A percentile compares a stretch with the other conserved stretches of the same genome.
Conservation (phyloP, 2,888 invertebrate genomes). For the Macroteleia sp. region DNA sequence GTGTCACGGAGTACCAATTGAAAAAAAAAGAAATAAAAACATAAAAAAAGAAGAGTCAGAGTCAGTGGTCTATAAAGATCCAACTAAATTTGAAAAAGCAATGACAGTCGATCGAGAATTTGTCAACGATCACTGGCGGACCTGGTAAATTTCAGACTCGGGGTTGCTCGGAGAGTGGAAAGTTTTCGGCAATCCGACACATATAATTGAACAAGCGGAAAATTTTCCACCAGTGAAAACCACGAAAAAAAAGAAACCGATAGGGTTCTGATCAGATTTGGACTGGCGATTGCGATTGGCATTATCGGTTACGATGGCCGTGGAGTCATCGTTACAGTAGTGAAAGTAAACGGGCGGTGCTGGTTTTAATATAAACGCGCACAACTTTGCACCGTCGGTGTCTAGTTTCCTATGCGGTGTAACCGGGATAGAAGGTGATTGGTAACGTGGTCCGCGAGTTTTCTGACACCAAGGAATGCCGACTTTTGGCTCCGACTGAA, state of each 20-base stretch:
- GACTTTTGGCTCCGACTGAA: conserved; percentile 16
- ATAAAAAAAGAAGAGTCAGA: no score
- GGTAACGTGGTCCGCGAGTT: conserved; percentile 35
- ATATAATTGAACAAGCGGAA: neutral
- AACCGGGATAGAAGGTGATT: conserved; percentile 31
- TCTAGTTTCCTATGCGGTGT: conserved; percentile 49
- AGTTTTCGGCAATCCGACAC: neutral
- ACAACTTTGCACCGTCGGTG: conserved; percentile 54
- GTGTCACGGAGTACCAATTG: no score
- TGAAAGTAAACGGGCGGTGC: conserved; percentile 70
- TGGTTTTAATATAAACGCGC: conserved; percentile 52
- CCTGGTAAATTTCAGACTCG: no score
- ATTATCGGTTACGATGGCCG: conserved; percentile 39
- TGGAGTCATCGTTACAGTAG: conserved; percentile 53
- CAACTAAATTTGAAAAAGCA: no score
- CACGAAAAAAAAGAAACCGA: no score
- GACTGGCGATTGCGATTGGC: conserved; percentile 29
- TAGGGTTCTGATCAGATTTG: conserved; percentile 6
- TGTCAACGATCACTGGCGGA: no score
- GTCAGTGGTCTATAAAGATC: no score
- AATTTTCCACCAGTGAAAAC: neutral
- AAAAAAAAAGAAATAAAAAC: no score
- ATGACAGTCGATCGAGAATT: neutral
- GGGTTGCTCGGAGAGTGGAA: no score
- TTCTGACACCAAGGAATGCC: conserved; percentile 44